Evolutionary conservation across 1,140 invertebrate genomes (phyloP).

Genomic region (Cepaea nemoralis): DNA sequence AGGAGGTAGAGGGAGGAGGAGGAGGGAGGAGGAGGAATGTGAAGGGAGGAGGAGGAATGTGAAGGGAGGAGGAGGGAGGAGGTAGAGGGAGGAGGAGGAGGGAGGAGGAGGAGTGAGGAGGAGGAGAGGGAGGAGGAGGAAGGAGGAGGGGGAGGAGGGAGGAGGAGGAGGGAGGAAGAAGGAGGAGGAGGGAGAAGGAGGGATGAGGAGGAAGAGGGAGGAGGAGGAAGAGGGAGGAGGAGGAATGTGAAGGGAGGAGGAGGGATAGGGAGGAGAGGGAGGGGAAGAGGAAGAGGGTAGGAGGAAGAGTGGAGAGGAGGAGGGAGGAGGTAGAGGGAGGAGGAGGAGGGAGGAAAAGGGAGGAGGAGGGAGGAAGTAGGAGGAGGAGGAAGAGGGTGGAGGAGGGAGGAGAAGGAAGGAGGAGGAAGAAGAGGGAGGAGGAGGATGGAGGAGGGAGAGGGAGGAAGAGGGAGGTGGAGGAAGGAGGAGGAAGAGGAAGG

Average conservation of each 20-base stretch:
- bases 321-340: not conserved
- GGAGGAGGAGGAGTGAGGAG: no score
- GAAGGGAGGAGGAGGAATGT: no score
- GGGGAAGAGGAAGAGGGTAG: no score
- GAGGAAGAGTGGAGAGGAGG: no score
- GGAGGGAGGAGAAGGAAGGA: not conserved
- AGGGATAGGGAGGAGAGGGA: constrained; percentile 7
- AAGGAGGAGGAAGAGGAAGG: no score
- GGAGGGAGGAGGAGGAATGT: no score
- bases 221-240: not conserved
- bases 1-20: not conserved
- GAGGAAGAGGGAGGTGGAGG: constrained; percentile 2
- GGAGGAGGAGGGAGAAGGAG: not conserved
- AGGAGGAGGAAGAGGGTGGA: not conserved
- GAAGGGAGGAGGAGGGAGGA: not conserved
- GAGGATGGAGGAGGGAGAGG: no score
- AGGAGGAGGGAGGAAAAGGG: no score
- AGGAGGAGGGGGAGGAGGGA: not conserved
- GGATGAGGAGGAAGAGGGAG: not conserved
- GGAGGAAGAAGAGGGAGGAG: no score
- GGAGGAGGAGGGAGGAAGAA: not conserved
- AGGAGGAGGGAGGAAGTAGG: no score
- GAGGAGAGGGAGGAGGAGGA: not conserved
- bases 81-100: not conserved
- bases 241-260: no score